phyloP scores from a whole-genome alignment of 1,140 invertebrate genomes.

The Ruditapes philippinarum region DNA sequence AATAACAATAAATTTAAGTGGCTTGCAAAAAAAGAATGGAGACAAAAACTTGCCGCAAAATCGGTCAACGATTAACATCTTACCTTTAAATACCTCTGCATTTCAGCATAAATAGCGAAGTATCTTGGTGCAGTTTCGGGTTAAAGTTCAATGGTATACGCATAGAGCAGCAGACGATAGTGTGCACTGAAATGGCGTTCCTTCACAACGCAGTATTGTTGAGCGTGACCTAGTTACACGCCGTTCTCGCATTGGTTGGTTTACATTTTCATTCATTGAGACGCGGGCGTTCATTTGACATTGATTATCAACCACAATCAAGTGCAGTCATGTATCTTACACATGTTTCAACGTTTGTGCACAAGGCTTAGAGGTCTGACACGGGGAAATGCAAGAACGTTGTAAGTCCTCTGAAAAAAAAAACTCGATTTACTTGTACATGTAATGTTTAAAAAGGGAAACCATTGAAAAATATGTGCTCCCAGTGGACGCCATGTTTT shows the following conservation, averaged over 20 bases:
- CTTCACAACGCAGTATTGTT: slow-evolving; percentile 35
- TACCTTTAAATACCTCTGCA: no score
- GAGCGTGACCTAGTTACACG: slow-evolving; percentile 1
- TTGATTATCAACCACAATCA: slow-evolving; percentile 47
- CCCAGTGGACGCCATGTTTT: no score
- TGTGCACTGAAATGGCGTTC: not conserved
- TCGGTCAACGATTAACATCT: no score
- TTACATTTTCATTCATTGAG: slow-evolving; percentile 34
- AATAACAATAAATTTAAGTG: no score
- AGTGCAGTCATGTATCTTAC: slow-evolving; percentile 44
- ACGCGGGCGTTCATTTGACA: slow-evolving; percentile 47
- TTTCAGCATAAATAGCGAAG: not conserved
- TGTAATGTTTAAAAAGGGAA: no score
- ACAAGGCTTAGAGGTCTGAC: not conserved
- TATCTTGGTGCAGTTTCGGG: not conserved
- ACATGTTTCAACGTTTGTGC: slow-evolving; percentile 43
- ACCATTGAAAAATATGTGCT: no score
- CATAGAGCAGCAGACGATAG: not conserved
- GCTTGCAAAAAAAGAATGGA: no score
- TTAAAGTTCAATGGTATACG: not conserved
- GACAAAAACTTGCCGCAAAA: no score
- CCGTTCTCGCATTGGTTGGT: slow-evolving; percentile 18
- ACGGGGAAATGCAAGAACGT: not conserved
- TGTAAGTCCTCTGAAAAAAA: no score
- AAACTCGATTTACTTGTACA: no score